Percentiles rank a stretch among this genome's conserved stretches.
phyloP scores from a whole-genome alignment of 2,888 invertebrate species.

The Acrobasis consociella region DNA sequence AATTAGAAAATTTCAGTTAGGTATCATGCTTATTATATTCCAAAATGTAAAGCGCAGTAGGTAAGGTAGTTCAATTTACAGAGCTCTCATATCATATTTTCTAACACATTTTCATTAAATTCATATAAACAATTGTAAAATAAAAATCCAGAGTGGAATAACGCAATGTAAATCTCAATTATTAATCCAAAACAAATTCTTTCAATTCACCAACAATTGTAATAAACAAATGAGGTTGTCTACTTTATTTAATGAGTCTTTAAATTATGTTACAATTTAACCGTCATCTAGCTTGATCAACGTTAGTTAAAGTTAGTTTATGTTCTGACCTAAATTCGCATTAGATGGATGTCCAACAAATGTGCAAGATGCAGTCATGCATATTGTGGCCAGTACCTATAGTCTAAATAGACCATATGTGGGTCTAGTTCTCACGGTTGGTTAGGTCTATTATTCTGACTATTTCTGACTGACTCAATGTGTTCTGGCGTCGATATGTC shows the following conservation, averaged over 20 bases:
- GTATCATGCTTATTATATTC: no score
- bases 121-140: no score
- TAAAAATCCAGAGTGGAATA: no score
- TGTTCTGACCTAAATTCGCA: slow-evolving; percentile 7
- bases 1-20: no score
- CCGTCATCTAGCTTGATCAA: slow-evolving; percentile 11
- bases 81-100: no score
- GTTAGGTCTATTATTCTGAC: slow-evolving; percentile 6
- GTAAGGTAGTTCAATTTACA: no score
- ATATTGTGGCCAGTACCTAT: neutral
- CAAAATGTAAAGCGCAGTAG: no score
- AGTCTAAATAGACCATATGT: slow-evolving; percentile 26
- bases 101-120: no score
- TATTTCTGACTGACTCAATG: neutral
- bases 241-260: neutral
- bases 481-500: neutral
- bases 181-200: neutral
- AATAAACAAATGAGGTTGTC: neutral
- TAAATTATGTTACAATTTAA: slow-evolving; percentile 15
- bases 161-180: no score
- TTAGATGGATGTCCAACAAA: slow-evolving; percentile 12
- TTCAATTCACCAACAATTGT: slow-evolving; percentile 10
- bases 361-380: slow-evolving; percentile 4
- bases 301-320: neutral
- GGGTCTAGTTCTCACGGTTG: slow-evolving; percentile 25